These are phyloP conservation scores for Drosophila gunungcola DNA, from an alignment of 1,140 invertebrate genomes.

Conservation along the genomic window DNA sequence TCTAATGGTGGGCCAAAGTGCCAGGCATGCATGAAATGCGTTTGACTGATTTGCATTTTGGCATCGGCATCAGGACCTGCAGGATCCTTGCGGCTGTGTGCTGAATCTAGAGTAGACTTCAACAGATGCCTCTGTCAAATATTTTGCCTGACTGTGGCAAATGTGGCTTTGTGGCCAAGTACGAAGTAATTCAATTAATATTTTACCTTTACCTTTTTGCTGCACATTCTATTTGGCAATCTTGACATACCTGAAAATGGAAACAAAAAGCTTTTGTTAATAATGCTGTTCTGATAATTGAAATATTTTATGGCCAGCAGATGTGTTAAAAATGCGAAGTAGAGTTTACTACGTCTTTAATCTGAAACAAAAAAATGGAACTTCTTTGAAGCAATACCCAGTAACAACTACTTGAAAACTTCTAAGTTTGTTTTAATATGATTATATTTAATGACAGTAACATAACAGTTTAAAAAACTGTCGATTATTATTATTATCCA, in stretches of 20 bases:
- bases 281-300: not conserved
- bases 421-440: no score
- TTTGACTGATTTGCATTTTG: constrained; percentile 76
- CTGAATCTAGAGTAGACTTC: constrained; percentile 13
- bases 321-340: no score
- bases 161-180: constrained; percentile 43
- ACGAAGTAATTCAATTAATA: constrained; percentile 43
- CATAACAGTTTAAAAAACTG: no score
- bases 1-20: constrained; percentile 15
- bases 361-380: no score
- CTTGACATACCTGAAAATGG: constrained; percentile 55
- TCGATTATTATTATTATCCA: no score
- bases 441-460: no score
- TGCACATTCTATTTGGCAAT: constrained; percentile 25
- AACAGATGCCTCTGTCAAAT: constrained; percentile 33
- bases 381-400: no score
- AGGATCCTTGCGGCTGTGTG: constrained; percentile 31
- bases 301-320: not conserved
- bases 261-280: constrained; percentile 27
- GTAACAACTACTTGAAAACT: no score
- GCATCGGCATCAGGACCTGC: constrained; percentile 16
- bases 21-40: constrained; percentile 70
- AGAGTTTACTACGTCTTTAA: not conserved
- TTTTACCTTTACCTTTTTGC: constrained; percentile 42
- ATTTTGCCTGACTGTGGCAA: constrained; percentile 38